Evolutionary conservation across 2,113 vertebrate genomes (phyloP), one percentile per base, ranked within the genome.

Genomic region (Aix galericulata): DNA sequence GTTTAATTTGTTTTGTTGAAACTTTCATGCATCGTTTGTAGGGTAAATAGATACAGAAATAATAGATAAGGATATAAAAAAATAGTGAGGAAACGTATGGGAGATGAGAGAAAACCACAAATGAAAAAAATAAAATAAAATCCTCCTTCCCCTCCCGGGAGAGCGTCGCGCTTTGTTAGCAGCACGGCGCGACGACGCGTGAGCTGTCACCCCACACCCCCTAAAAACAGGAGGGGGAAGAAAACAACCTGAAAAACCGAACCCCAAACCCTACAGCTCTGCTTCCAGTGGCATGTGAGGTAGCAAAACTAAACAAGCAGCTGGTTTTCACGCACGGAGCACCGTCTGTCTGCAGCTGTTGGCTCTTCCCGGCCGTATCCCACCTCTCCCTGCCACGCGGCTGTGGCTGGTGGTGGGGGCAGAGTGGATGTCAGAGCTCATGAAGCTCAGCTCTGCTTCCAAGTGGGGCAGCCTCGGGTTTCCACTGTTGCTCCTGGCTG

Each of bases 41-140:
- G 91, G 50, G 7, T 48, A 6, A 77, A 59, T 63, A 58, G 72
- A 8, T 40, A 27, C n/a, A 34, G 50, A n/a, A 71, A 58, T 72
- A 40, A 63, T 3, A 42, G 26, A 38, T 17, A 34, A 0, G 5
- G 63, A 3, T 75, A 11, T 11, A 1, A 53, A 83, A 66, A 81
- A 38, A 69, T 58, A 53, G 68, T 0, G 6, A 3, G 6, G 46
- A 73, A 46, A 62, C 36, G n/a, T 22, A 34, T 21, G 20, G 73
- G n/a, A n/a, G n/a, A n/a, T n/a, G n/a, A n/a, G n/a, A 44, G 53
- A 68, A 92, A 94, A 32, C 50, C 80, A 62, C 53, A 23, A 23
- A 68, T 62, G 23, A 80, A 63, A 75, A 26, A 4, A 7, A 2
- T 21, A 26, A 4, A 6, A 55, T 23, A 2, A 6, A 3, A 17